Conservation (phyloP, 2,888 invertebrate species). For the Diarsia mendica region DNA sequence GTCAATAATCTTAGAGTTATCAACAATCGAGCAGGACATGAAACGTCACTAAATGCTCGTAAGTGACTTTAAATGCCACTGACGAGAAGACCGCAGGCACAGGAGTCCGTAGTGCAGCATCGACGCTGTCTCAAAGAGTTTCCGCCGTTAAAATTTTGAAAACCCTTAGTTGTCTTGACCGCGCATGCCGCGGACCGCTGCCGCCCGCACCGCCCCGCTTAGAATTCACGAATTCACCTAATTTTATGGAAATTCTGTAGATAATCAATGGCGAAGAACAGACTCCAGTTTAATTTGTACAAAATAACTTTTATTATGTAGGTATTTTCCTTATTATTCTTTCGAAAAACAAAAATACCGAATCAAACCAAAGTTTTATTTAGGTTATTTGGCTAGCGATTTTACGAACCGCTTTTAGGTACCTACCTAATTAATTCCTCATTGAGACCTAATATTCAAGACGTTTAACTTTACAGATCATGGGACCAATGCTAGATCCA, state of each 20-base stretch:
- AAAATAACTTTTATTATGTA: neutral
- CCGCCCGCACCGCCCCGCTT: slow-evolving; percentile 12
- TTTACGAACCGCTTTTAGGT: neutral
- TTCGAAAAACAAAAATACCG: neutral
- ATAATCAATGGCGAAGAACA: neutral
- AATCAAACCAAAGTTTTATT: neutral
- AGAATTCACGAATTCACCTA: neutral
- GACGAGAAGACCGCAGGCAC: slow-evolving; percentile 9
- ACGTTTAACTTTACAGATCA: slow-evolving; percentile 79
- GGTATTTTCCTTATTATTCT: neutral
- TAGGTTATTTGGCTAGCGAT: too few species aligned
- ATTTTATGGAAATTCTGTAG: neutral
- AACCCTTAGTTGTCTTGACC: slow-evolving; percentile 20
- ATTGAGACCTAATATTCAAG: neutral
- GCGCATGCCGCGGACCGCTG: slow-evolving; percentile 19
- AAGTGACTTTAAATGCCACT: neutral
- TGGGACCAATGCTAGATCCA: slow-evolving; percentile 91
- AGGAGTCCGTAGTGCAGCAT: neutral
- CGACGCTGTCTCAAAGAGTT: neutral
- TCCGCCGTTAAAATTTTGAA: slow-evolving; percentile 12
- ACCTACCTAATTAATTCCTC: neutral
- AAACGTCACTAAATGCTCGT: neutral
- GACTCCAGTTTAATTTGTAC: neutral
- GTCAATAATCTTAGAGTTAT: slow-evolving; percentile 5
- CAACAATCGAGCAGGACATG: neutral